Evolutionary conservation across 2,888 invertebrate species (phyloP), one percentile per base, ranked within the genome.

Genomic region (Watsonalla binaria): DNA sequence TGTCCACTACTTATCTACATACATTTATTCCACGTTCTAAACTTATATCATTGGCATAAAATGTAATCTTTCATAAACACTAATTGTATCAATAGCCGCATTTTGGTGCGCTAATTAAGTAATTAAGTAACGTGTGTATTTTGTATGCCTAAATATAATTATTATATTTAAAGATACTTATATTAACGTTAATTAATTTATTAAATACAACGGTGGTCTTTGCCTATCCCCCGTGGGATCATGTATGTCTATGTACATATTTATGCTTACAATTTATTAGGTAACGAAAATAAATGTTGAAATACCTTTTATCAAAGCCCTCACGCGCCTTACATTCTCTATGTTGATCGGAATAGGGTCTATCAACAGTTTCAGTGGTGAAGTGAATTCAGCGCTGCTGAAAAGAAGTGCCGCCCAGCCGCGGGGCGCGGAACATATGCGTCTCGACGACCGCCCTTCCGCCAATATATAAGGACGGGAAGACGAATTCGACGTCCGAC

Each of bases 241-340:
- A 24, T 24, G 24, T 24, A 24, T 24, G 24, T 24, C 1, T 24
- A 24, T 24, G 4, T 24, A 24, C 24, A 2, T 24, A 24, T 24
- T 24, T 4, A 24, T 24, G 24, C 4, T 24, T 24, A 24, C 24
- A 24, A 37, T 37, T 37, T 42, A 42, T 5, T 42, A 11, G 11
- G 11, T 42, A 11, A 5, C 9, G 11, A 42, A 42, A 0, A 11
- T 11, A 8, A 4, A 42, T 11, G 2, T 5, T 5, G 8, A 42
- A 6, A 11, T 86, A 92, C 92, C 92, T 92, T 85, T 88, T 59
- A 92, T 82, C 47, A 81, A 65, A 55, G 83, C 76, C 70, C 90
- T 91, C 49, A 92, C 84, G 56, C 78, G 80, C 37, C 90, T 82
- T 39, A 92, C 84, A 55, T 80, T 78, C 52, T 87, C 81, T 48